phyloP scores from a whole-genome alignment of 2,797 vertebrate species.

The Pampus argenteus region DNA sequence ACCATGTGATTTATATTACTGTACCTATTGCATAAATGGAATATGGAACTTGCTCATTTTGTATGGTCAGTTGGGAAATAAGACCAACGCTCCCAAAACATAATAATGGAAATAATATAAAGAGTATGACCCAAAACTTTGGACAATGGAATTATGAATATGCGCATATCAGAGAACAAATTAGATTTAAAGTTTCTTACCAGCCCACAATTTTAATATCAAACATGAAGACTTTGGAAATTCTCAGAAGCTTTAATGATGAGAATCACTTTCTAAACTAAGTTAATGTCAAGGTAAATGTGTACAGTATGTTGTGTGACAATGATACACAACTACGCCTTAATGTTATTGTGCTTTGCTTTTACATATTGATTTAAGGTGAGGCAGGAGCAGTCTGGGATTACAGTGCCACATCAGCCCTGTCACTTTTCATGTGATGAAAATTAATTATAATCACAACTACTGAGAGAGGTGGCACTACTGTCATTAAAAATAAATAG shows the following conservation, averaged over 20 bases:
- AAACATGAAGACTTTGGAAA: constrained; percentile 21
- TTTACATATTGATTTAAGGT: constrained; percentile 20
- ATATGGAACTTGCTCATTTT: constrained; percentile 73
- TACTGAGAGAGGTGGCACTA: constrained; percentile 16
- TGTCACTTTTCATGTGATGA: constrained; percentile 2
- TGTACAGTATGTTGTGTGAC: constrained; percentile 1
- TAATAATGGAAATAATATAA: constrained; percentile 69
- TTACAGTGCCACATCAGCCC: constrained; percentile 17
- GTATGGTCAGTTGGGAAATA: constrained; percentile 79
- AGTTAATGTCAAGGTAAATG: constrained; percentile 1
- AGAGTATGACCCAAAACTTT: constrained; percentile 59
- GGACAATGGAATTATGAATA: constrained; percentile 49
- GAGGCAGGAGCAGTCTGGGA: constrained; percentile 9
- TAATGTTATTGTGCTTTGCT: background rate
- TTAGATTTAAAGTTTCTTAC: constrained; percentile 66
- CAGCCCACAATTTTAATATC: constrained; percentile 20
- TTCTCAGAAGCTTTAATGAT: constrained; percentile 15
- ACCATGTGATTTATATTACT: constrained; percentile 58
- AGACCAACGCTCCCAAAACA: constrained; percentile 64
- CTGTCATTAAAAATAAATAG: constrained; percentile 18
- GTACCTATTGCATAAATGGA: constrained; percentile 56
- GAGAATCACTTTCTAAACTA: constrained; percentile 6
- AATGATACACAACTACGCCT: background rate
- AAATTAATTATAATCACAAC: constrained; percentile 39
- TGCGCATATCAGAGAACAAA: constrained; percentile 56